Conservation (phyloP, 2,113 vertebrate genomes). For the Formicarius rufipectus region DNA sequence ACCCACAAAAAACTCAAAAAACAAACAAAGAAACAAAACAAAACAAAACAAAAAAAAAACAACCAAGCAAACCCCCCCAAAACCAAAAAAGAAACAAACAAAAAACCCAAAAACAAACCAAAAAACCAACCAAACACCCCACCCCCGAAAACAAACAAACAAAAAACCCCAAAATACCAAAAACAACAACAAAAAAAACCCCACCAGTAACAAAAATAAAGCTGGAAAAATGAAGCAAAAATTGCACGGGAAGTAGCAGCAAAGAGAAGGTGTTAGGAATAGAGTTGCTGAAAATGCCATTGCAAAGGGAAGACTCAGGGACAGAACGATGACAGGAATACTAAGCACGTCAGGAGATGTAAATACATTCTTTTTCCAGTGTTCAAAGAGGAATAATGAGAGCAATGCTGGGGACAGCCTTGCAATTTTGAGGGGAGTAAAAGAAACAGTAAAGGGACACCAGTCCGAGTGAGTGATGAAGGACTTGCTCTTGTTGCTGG, state of each 20-base stretch:
- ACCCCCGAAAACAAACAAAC: too few species aligned
- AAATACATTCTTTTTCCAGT: background rate
- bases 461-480: background rate
- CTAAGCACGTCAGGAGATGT: background rate
- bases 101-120: too few species aligned
- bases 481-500: background rate
- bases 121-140: too few species aligned
- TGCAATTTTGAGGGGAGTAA: background rate
- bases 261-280: background rate
- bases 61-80: too few species aligned
- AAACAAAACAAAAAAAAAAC: too few species aligned
- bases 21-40: too few species aligned
- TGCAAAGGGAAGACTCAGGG: background rate
- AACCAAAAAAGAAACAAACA: too few species aligned
- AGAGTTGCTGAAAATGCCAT: background rate
- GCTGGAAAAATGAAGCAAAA: background rate
- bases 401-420: background rate
- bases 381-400: conserved; percentile 1
- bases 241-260: background rate
- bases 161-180: too few species aligned
- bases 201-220: background rate
- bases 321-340: background rate
- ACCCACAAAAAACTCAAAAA: too few species aligned
- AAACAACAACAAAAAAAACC: too few species aligned
- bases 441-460: background rate